These are phyloP conservation scores for Centroberyx gerrardi DNA, from an alignment of 2,797 vertebrate species.

Conservation along the genomic window DNA sequence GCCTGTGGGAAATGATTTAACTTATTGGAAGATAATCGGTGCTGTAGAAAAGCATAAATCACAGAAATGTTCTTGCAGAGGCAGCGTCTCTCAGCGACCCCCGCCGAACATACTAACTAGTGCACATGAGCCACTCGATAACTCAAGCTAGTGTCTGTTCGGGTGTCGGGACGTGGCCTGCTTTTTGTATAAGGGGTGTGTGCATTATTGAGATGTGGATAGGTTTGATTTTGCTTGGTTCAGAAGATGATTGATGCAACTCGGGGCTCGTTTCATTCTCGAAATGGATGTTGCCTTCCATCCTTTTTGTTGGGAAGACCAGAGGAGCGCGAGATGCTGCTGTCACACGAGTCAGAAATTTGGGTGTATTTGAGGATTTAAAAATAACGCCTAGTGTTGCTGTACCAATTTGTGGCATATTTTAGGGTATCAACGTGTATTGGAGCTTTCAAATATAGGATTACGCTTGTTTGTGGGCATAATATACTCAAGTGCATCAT, in stretches of 20 bases:
- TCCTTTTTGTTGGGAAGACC: slow-evolving; percentile 14
- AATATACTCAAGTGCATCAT: slow-evolving; percentile 4
- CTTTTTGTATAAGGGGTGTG: slow-evolving; percentile 55
- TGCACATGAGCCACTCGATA: slow-evolving; percentile 6
- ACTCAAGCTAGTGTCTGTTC: not conserved
- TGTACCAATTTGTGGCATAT: slow-evolving; percentile 15
- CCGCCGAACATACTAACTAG: slow-evolving; percentile 9
- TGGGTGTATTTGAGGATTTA: slow-evolving; percentile 26
- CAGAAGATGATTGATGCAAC: slow-evolving; percentile 41
- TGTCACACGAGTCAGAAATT: slow-evolving; percentile 38
- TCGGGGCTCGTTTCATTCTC: slow-evolving; percentile 46
- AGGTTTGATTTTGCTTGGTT: slow-evolving; percentile 48
- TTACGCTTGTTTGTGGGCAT: slow-evolving; percentile 5
- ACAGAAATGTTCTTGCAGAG: slow-evolving; percentile 28
- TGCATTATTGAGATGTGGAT: slow-evolving; percentile 65
- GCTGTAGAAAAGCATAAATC: slow-evolving; percentile 53
- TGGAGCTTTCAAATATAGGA: slow-evolving; percentile 9
- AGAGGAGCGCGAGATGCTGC: slow-evolving; percentile 47
- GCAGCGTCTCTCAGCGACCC: slow-evolving; percentile 27
- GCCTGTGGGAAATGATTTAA: slow-evolving; percentile 34
- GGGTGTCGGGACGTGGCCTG: slow-evolving; percentile 26
- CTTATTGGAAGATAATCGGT: slow-evolving; percentile 49
- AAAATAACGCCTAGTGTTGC: slow-evolving; percentile 16
- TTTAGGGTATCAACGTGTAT: slow-evolving; percentile 2
- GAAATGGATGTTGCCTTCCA: slow-evolving; percentile 52